Evolutionary conservation across 1,140 invertebrate species (phyloP).

Genomic region (Drosophila lini): DNA sequence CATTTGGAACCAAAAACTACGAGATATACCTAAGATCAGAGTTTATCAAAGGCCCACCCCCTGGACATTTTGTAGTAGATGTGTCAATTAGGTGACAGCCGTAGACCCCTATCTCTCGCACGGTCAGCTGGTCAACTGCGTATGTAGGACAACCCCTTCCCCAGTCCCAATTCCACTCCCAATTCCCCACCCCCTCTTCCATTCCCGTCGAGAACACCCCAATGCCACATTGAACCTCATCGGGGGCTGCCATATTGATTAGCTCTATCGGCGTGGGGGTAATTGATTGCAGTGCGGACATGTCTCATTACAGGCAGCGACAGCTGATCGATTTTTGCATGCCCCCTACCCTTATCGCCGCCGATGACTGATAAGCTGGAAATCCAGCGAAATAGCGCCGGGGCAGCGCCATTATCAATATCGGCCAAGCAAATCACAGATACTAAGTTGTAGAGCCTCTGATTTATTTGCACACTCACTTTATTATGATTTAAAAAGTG

Average conservation of each 20-base stretch:
- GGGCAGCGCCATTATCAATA: constrained; percentile 45
- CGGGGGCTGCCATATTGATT: constrained; percentile 63
- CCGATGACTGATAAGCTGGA: constrained; percentile 27
- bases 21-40: background rate
- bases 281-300: constrained; percentile 69
- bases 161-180: background rate
- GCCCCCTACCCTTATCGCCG: constrained; percentile 33
- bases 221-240: constrained; percentile 38
- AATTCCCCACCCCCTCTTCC: too few species aligned
- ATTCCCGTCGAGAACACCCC: constrained; percentile 13
- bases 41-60: background rate
- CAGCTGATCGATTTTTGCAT: constrained; percentile 81
- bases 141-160: constrained; percentile 36
- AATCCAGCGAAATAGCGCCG: constrained; percentile 27
- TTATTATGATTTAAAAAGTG: constrained; percentile 37
- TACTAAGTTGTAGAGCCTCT: constrained; percentile 15
- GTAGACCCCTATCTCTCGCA: constrained; percentile 20
- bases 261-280: constrained; percentile 59
- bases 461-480: constrained; percentile 39
- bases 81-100: constrained; percentile 33
- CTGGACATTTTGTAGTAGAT: constrained; percentile 4
- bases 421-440: constrained; percentile 36
- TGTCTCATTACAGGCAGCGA: constrained; percentile 64
- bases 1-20: background rate
- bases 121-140: constrained; percentile 54